Evolutionary conservation across 2,888 invertebrate genomes (phyloP).

Genomic region (Campoplex nolae): DNA sequence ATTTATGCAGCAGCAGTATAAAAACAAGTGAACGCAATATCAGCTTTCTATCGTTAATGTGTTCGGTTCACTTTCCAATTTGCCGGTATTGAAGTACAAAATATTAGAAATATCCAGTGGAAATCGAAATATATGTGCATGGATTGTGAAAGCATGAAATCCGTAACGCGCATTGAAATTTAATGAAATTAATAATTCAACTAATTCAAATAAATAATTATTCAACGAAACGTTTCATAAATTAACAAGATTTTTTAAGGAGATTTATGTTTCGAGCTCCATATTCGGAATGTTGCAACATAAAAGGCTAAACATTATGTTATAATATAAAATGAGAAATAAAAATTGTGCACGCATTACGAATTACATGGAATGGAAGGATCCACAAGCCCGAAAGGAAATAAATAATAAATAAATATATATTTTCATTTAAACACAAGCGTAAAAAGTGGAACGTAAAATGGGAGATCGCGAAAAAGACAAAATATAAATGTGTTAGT

Average conservation of each 20-base stretch:
- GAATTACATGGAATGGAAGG: slow-evolving; percentile 28
- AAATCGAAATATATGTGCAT: too few relatives aligned
- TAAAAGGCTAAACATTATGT: not conserved
- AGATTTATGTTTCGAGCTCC: not conserved
- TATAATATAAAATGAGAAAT: not conserved
- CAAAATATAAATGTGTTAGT: slow-evolving; percentile 6
- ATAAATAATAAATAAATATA: slow-evolving; percentile 52
- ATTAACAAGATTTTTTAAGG: not conserved
- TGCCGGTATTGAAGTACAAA: too few relatives aligned
- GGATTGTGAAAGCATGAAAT: too few relatives aligned
- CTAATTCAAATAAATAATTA: not conserved
- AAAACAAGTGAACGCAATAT: too few relatives aligned
- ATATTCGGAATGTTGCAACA: not conserved
- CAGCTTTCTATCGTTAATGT: too few relatives aligned
- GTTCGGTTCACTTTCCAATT: too few relatives aligned
- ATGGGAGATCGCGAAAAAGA: slow-evolving; percentile 19
- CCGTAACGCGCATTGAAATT: too few relatives aligned
- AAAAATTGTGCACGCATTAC: not conserved
- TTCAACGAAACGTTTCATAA: not conserved
- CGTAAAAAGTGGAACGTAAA: slow-evolving; percentile 12
- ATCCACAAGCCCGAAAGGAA: slow-evolving; percentile 14
- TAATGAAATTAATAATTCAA: too few relatives aligned
- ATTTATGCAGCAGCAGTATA: not conserved
- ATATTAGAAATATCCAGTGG: too few relatives aligned
- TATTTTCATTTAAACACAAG: slow-evolving; percentile 18